Evolutionary conservation across 2,113 vertebrate species (phyloP), one percentile per base, ranked within the genome.

Genomic region (Romanogobio albipinnatus): DNA sequence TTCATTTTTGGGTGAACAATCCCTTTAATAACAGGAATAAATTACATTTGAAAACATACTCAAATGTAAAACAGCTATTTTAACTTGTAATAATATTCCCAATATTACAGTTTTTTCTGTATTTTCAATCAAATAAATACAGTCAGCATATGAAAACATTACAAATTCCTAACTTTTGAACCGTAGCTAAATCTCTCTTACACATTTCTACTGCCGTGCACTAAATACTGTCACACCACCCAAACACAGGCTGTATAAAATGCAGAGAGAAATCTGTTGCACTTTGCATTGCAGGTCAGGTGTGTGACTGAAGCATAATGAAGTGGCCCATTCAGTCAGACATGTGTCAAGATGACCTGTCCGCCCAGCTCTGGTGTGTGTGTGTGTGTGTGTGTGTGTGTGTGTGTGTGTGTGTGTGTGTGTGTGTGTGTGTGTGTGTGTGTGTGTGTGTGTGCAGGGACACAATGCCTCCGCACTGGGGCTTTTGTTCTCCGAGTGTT

Each of bases 301-400:
- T 43, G 58, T 79, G 56, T 17, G n/a, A 78, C 56, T 62, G 56
- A 39, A 43, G 58, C n/a, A 24, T 61, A 79, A 79, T 79, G 76
- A 79, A 79, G 76, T 24, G 56, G 5, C 4, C n/a, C 33, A 24
- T 62, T 59, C 53, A 51, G 29, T 36, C 15, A 53, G 51, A 77
- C 29, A 39, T 36, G 26, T 56, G 75, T 77, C 75, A 77, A 9
- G 11, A 5, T 80, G 77, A 80, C 59, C 66, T 56, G 56, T 49
- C 70, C 15, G 4, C 24, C 24, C 11, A 19, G 8, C 56, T 74
- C n/a, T 9, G n/a, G 58, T 17, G 49, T 78, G 39, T 36, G 47
- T 43, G 81, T 17, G 49, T 78, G 39, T 45, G 81, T 39, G 39
- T 39, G 39, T 17, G 49, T 78, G 39, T 45, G 81, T 39, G 39